A percentile compares a stretch with the other conserved stretches of the same genome.
These are phyloP conservation scores for Ptilodon capucinus DNA, from an alignment of 2,888 invertebrate species.

Conservation along the genomic window DNA sequence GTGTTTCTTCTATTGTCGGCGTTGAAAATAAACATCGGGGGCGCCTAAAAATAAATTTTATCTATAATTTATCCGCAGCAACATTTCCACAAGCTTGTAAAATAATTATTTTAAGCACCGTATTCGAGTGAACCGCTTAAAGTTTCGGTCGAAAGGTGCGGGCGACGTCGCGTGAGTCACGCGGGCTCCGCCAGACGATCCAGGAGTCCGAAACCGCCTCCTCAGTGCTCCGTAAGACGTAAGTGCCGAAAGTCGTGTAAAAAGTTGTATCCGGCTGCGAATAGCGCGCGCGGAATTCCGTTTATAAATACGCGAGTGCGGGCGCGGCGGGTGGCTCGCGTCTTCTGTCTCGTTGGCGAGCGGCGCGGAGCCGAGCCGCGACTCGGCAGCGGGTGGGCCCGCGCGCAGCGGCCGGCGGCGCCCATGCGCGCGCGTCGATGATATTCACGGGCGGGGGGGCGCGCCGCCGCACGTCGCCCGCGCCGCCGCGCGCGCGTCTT, in stretches of 20 bases:
- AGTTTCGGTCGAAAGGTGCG: constrained; percentile 41
- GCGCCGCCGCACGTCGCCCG: constrained; percentile 75
- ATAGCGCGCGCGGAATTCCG: constrained; percentile 75
- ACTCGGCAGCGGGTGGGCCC: constrained; percentile 21
- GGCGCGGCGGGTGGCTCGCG: constrained; percentile 35
- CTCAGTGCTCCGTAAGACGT: constrained; percentile 78
- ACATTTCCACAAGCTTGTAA: constrained; percentile 44
- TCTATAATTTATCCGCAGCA: constrained; percentile 50
- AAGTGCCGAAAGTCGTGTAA: constrained; percentile 82
- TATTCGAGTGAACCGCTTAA: constrained; percentile 51
- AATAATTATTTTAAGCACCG: constrained; percentile 56
- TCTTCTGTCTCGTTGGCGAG: constrained; percentile 29
- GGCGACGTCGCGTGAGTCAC: constrained; percentile 58
- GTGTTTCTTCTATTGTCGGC: constrained; percentile 42
- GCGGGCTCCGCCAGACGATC: constrained; percentile 66
- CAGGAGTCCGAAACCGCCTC: constrained; percentile 60
- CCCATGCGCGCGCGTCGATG: constrained; percentile 68
- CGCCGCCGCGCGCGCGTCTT: constrained; percentile 59
- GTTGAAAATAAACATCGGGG: constrained; percentile 51
- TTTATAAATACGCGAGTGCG: constrained; percentile 75
- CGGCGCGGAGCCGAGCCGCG: constrained; percentile 29
- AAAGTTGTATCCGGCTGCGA: constrained; percentile 79
- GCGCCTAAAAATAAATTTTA: constrained; percentile 53
- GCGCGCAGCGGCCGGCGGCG: constrained; percentile 19
- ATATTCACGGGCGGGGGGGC: constrained; percentile 81